Conservation (phyloP, 2,113 vertebrate species). For the Panthera uncia region DNA sequence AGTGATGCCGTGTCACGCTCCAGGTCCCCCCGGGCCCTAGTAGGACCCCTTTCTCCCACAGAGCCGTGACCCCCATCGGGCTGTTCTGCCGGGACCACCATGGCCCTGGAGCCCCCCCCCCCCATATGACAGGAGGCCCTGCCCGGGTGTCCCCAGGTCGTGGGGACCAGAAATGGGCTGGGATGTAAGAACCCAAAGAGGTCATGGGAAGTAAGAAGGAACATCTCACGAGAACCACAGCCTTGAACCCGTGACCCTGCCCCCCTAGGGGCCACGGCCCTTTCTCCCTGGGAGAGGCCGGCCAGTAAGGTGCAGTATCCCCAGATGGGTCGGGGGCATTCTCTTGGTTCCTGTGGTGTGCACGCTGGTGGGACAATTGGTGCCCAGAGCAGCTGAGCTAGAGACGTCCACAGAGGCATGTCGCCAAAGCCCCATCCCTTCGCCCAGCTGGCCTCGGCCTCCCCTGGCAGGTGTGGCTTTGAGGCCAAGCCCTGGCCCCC, state of each 20-base stretch:
- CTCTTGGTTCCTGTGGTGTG: background rate
- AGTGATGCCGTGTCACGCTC: rapidly evolving
- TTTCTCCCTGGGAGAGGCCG: background rate
- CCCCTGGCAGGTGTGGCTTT: background rate
- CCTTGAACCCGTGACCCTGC: background rate
- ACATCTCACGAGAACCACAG: rapidly evolving
- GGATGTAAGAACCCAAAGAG: no score
- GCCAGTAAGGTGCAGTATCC: background rate
- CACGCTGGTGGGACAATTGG: background rate
- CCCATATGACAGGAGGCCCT: rapidly evolving
- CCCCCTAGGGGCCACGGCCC: rapidly evolving
- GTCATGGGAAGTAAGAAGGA: background rate
- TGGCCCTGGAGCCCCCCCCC: background rate
- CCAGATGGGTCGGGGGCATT: no score
- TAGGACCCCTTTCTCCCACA: background rate
- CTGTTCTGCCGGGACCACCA: background rate
- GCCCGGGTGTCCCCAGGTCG: background rate
- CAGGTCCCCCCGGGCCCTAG: background rate
- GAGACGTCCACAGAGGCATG: background rate
- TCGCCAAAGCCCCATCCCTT: background rate
- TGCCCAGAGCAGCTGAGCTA: no score
- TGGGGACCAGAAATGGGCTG: background rate
- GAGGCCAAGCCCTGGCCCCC: background rate
- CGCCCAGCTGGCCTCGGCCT: background rate
- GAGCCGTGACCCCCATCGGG: background rate